These are phyloP conservation scores for Rhodinocichla rosea DNA, from an alignment of 2,113 vertebrate genomes.

Conservation along the genomic window DNA sequence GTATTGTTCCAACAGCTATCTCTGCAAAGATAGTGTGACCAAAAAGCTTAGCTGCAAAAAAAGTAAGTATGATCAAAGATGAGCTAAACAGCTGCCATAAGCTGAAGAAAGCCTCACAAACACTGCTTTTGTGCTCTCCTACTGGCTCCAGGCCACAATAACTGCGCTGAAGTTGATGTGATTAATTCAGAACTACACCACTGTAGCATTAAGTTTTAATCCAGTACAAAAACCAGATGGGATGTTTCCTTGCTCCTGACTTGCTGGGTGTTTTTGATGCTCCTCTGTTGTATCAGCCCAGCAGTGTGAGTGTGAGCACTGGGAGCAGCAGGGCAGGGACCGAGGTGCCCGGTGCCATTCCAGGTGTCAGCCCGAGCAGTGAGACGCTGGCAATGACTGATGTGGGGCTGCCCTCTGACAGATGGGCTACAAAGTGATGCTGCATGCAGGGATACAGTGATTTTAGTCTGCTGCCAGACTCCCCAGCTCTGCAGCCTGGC, in stretches of 20 bases:
- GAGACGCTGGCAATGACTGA: fast-evolving
- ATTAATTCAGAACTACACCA: slow-evolving; percentile 4
- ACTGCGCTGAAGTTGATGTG: background rate
- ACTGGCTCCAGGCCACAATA: slow-evolving; percentile 30
- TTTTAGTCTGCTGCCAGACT: background rate
- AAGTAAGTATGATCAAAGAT: slow-evolving; percentile 48
- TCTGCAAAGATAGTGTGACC: slow-evolving; percentile 53
- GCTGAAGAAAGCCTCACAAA: slow-evolving; percentile 25
- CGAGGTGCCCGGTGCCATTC: background rate
- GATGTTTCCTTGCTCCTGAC: background rate
- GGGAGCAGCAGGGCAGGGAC: background rate
- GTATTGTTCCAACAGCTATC: slow-evolving; percentile 19
- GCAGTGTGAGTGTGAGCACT: background rate
- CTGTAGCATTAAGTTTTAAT: slow-evolving; percentile 30
- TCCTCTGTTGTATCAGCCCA: background rate
- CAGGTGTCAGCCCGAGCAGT: background rate
- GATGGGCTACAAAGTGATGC: background rate
- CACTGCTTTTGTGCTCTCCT: slow-evolving; percentile 14
- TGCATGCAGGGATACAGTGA: background rate
- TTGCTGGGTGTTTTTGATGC: background rate
- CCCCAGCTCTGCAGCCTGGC: background rate
- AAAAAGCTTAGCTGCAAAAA: slow-evolving; percentile 53
- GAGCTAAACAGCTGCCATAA: slow-evolving; percentile 56
- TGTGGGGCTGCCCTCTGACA: background rate
- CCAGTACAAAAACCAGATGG: background rate